Evolutionary conservation across 1,140 invertebrate species (phyloP).

Genomic region (Drosophila carrolli): DNA sequence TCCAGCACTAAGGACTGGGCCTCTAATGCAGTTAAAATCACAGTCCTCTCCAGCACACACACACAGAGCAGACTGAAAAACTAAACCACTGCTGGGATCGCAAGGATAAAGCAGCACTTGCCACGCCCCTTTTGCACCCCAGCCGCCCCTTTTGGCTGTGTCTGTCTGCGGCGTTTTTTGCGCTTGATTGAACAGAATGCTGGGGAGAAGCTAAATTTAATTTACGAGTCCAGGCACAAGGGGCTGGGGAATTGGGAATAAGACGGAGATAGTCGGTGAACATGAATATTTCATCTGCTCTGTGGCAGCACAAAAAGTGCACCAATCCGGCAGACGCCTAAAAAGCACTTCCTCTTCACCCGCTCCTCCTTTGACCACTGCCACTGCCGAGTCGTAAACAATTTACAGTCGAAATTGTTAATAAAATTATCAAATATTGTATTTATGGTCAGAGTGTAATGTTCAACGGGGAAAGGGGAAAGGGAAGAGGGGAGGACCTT

Average conservation of each 20-base stretch:
- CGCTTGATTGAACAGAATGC: constrained; percentile 82
- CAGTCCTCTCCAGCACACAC: constrained; percentile 63
- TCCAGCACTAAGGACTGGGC: constrained; percentile 64
- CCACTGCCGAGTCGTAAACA: constrained; percentile 66
- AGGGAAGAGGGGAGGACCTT: constrained; percentile 27
- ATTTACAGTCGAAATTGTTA: constrained; percentile 80
- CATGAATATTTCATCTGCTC: constrained; percentile 78
- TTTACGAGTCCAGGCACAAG: constrained; percentile 61
- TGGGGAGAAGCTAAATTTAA: constrained; percentile 72
- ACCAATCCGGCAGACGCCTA: constrained; percentile 56
- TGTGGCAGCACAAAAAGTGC: constrained; percentile 53
- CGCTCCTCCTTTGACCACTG: constrained; percentile 7
- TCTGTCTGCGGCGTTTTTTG: constrained; percentile 74
- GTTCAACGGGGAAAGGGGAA: constrained; percentile 12
- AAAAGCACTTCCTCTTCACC: constrained; percentile 34
- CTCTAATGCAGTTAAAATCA: constrained; percentile 84
- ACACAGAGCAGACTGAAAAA: constrained; percentile 23
- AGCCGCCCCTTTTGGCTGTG: background rate
- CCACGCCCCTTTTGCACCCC: background rate
- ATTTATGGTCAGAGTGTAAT: constrained; percentile 70
- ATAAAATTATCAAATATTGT: constrained; percentile 83
- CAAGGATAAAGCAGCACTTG: constrained; percentile 34
- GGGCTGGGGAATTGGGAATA: constrained; percentile 24
- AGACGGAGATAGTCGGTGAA: constrained; percentile 23
- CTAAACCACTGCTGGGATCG: constrained; percentile 45